phyloP scores from a whole-genome alignment of 2,888 invertebrate species.

The Flabesymbios commensalis region DNA sequence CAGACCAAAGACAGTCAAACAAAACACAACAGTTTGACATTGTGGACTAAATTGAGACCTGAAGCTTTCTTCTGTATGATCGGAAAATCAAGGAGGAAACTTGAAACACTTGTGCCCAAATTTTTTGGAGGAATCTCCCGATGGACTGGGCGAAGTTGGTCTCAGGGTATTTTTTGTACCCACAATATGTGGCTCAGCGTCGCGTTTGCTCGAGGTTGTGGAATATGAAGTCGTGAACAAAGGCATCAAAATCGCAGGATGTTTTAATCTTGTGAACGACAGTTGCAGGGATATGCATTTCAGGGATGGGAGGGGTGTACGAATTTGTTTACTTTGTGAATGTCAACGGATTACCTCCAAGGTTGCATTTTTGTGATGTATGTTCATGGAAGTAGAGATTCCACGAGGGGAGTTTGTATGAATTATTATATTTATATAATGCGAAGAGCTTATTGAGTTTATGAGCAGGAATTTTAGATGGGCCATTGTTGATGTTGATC shows the following conservation, averaged over 20 bases:
- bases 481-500: conserved; percentile 9
- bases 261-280: background rate
- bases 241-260: conserved; percentile 4
- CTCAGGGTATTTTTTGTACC: no score
- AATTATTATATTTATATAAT: background rate
- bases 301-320: background rate
- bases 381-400: background rate
- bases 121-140: no score
- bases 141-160: no score
- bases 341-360: no score
- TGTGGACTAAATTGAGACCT: no score
- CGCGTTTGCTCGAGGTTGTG: background rate
- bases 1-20: no score
- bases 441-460: conserved; percentile 2
- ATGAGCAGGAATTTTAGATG: background rate
- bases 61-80: no score
- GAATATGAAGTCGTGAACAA: background rate
- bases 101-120: no score
- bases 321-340: no score
- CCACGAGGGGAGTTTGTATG: background rate
- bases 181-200: no score
- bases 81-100: no score
- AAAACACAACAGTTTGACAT: no score
- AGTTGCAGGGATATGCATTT: conserved; percentile 1
- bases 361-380: background rate